Conservation (phyloP, 2,888 invertebrate species). For the Nomada goodeniana region DNA sequence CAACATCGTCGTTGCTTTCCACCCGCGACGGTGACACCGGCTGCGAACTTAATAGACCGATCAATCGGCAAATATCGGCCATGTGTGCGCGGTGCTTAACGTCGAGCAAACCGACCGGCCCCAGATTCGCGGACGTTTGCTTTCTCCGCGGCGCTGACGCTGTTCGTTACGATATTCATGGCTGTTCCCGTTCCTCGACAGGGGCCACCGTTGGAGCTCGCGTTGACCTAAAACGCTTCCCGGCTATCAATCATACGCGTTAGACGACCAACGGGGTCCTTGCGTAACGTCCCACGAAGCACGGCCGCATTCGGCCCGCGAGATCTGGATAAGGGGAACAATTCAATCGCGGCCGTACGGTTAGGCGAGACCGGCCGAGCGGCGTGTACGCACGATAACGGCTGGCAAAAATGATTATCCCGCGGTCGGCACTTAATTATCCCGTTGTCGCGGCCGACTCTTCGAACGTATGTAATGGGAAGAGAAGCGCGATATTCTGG, state of each 20-base stretch:
- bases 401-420: slow-evolving; percentile 43
- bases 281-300: slow-evolving; percentile 63
- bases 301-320: slow-evolving; percentile 12
- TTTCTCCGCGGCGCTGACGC: slow-evolving; percentile 70
- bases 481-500: slow-evolving; percentile 33
- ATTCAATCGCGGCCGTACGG: slow-evolving; percentile 52
- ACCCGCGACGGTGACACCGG: slow-evolving; percentile 38
- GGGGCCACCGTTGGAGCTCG: slow-evolving; percentile 73
- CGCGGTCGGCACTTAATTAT: slow-evolving; percentile 40
- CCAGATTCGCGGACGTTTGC: slow-evolving; percentile 70
- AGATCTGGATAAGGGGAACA: slow-evolving; percentile 50
- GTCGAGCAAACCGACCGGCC: slow-evolving; percentile 67
- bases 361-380: neutral
- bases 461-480: neutral
- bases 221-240: slow-evolving; percentile 72
- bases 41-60: slow-evolving; percentile 58
- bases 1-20: slow-evolving; percentile 59
- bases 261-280: slow-evolving; percentile 60
- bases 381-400: slow-evolving; percentile 33
- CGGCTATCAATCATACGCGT: slow-evolving; percentile 76
- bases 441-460: slow-evolving; percentile 12
- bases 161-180: slow-evolving; percentile 15
- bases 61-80: slow-evolving; percentile 53
- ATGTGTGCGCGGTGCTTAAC: slow-evolving; percentile 66
- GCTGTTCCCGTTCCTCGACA: slow-evolving; percentile 51